A percentile compares a stretch with the other conserved stretches of the same genome.
Evolutionary conservation across 2,797 vertebrate genomes (phyloP).

Genomic region (Hypotaenidia okinawae): DNA sequence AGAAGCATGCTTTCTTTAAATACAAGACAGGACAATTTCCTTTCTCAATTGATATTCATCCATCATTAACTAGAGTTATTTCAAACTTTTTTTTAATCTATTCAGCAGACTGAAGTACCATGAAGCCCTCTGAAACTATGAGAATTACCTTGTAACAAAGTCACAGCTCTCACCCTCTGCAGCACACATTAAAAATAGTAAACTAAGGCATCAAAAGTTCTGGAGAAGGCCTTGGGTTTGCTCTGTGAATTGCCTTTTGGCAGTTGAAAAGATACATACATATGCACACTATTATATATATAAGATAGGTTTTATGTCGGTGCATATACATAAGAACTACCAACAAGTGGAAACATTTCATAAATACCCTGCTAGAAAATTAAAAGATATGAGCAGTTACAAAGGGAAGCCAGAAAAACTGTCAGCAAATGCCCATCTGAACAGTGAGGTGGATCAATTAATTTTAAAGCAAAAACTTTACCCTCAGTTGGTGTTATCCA

Average conservation of each 20-base stretch:
- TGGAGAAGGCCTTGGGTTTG: not conserved
- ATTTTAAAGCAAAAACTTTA: constrained; percentile 1
- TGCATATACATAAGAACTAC: not conserved
- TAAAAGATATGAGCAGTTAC: constrained; percentile 6
- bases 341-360: constrained; percentile 29
- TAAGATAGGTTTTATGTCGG: not conserved
- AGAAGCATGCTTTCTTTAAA: not conserved
- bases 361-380: constrained; percentile 13
- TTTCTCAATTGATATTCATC: not conserved
- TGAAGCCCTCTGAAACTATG: constrained; percentile 1
- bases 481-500: not conserved
- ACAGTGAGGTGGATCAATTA: not conserved
- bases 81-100: not conserved
- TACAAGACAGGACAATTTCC: not conserved
- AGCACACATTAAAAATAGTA: constrained; percentile 30
- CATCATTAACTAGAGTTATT: not conserved
- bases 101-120: not conserved
- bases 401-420: not conserved
- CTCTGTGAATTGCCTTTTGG: constrained; percentile 17
- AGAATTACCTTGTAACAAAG: constrained; percentile 30
- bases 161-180: not conserved
- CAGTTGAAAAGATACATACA: constrained; percentile 29
- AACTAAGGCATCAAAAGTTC: constrained; percentile 10
- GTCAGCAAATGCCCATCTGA: not conserved
- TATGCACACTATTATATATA: not conserved